Evolutionary conservation across 1,140 invertebrate species (phyloP).

Genomic region (Dufourea novaeangliae): DNA sequence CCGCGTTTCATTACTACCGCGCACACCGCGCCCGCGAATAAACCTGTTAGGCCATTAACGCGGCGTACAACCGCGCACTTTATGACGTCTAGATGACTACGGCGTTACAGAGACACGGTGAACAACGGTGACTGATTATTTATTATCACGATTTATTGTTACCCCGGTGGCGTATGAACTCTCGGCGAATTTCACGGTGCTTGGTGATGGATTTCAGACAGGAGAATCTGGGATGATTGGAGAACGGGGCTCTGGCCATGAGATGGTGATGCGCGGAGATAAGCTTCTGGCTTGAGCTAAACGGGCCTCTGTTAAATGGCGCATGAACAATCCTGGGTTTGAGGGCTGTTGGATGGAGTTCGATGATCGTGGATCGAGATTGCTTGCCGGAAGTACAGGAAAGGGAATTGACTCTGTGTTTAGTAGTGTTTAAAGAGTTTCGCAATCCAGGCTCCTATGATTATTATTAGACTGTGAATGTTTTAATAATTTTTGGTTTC

Average conservation of each 20-base stretch:
- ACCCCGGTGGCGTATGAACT: not conserved
- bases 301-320: conserved; percentile 65
- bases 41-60: conserved; percentile 7
- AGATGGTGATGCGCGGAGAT: conserved; percentile 1
- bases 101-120: not conserved
- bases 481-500: too few relatives aligned
- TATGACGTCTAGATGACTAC: not conserved
- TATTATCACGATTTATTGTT: not conserved
- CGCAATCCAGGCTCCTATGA: too few relatives aligned
- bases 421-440: too few relatives aligned
- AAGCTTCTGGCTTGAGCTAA: conserved; percentile 38
- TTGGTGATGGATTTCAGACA: too few relatives aligned
- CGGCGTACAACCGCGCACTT: not conserved
- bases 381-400: not conserved
- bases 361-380: not conserved
- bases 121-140: not conserved
- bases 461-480: too few relatives aligned
- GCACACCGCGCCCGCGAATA: not conserved
- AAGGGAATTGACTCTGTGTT: not conserved
- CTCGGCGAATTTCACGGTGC: not conserved
- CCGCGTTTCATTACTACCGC: conserved; percentile 21
- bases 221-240: not conserved
- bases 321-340: conserved; percentile 70
- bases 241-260: not conserved
- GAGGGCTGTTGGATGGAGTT: conserved; percentile 58